These are phyloP conservation scores for Gisinianus flammeolus DNA, from an alignment of 2,888 invertebrate species.

Conservation along the genomic window DNA sequence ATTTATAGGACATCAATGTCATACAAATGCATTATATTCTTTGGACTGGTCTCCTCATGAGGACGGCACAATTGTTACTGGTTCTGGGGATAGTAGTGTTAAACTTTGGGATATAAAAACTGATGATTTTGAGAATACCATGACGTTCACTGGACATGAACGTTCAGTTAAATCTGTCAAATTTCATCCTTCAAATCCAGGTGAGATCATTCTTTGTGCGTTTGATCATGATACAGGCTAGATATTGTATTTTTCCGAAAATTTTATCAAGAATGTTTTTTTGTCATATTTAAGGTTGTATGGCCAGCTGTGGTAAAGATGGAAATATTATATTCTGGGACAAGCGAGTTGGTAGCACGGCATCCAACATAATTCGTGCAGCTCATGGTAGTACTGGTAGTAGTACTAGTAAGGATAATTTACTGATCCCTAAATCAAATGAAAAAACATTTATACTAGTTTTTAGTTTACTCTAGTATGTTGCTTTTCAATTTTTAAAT, in stretches of 20 bases:
- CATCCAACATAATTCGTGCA: slow-evolving; percentile 75
- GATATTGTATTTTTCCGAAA: too few relatives aligned
- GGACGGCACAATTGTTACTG: slow-evolving; percentile 76
- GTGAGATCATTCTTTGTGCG: too few relatives aligned
- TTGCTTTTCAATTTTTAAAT: neutral
- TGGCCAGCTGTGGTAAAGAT: slow-evolving; percentile 78
- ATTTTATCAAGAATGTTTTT: slow-evolving; percentile 2
- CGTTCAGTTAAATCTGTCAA: slow-evolving; percentile 83
- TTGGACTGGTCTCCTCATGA: slow-evolving; percentile 81
- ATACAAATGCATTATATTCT: slow-evolving; percentile 89
- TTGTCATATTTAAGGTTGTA: slow-evolving; percentile 1
- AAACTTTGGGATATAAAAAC: slow-evolving; percentile 74
- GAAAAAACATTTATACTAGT: too few relatives aligned
- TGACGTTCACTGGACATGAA: slow-evolving; percentile 68
- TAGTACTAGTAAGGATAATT: too few relatives aligned
- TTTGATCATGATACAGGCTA: too few relatives aligned
- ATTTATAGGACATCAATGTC: slow-evolving; percentile 63
- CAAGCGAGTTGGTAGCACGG: slow-evolving; percentile 64
- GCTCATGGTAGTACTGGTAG: slow-evolving; percentile 73
- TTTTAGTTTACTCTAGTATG: slow-evolving; percentile 48
- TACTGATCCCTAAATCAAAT: too few relatives aligned
- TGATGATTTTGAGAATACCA: slow-evolving; percentile 66
- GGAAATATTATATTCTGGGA: slow-evolving; percentile 89
- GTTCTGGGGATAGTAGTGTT: slow-evolving; percentile 83
- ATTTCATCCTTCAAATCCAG: slow-evolving; percentile 71